Evolutionary conservation across 2,113 vertebrate species (phyloP).

Genomic region (Embiotoca jacksoni): DNA sequence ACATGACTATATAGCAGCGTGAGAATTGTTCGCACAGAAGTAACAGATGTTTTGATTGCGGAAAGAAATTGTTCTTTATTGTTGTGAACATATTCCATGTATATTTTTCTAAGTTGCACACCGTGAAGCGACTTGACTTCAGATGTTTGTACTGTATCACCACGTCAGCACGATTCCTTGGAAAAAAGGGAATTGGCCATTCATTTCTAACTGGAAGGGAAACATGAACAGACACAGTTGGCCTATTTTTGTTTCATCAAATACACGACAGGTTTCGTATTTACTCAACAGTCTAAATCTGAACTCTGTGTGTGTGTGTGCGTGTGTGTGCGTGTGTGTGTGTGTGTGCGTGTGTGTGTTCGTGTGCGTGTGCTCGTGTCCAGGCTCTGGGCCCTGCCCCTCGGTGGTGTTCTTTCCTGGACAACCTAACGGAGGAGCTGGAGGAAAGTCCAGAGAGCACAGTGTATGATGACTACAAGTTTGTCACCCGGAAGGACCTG

Average conservation of each 20-base stretch:
- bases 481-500: conserved; percentile 95
- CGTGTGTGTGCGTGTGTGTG: neutral
- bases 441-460: conserved; percentile 97
- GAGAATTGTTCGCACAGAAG: too few species aligned
- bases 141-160: neutral
- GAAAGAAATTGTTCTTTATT: too few species aligned
- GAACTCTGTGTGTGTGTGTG: neutral
- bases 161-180: neutral
- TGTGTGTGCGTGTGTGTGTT: conserved; percentile 3
- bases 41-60: neutral
- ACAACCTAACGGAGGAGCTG: conserved; percentile 95
- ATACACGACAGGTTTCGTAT: conserved; percentile 9
- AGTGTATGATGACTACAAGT: conserved; percentile 98
- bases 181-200: neutral
- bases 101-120: too few species aligned
- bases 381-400: conserved; percentile 96
- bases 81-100: too few species aligned
- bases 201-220: neutral
- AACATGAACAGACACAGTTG: neutral
- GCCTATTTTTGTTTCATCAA: conserved; percentile 44
- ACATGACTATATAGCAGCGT: too few species aligned
- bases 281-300: conserved; percentile 41
- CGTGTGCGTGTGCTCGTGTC: conserved; percentile 24
- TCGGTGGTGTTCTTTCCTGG: conserved; percentile 97
- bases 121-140: neutral